phyloP scores from a whole-genome alignment of 2,888 invertebrate genomes.

The Trypoxylon attenuatum region DNA sequence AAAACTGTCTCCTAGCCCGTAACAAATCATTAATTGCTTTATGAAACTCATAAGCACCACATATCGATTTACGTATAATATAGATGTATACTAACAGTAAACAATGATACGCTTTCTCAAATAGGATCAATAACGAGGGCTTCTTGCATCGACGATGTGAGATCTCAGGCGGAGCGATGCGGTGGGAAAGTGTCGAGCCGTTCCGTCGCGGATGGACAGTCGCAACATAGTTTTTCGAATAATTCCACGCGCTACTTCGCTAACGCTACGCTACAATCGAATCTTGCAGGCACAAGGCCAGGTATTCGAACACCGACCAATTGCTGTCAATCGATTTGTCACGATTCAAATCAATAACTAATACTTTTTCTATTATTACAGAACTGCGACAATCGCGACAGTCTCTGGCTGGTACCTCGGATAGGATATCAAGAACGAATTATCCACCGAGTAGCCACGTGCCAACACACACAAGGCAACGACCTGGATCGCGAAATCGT shows the following conservation, averaged over 20 bases:
- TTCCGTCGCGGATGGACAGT: constrained; percentile 91
- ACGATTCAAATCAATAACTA: neutral
- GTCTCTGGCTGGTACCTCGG: constrained; percentile 88
- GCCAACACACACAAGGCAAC: constrained; percentile 77
- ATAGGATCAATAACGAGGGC: constrained; percentile 73
- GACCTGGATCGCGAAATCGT: constrained; percentile 87
- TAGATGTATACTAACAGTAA: too few species aligned
- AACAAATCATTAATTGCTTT: too few species aligned
- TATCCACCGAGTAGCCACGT: constrained; percentile 80
- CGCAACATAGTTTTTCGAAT: constrained; percentile 91
- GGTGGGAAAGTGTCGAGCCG: constrained; percentile 80
- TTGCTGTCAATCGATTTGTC: neutral
- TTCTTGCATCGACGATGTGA: constrained; percentile 82
- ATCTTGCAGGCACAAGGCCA: constrained; percentile 85
- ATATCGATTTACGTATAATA: too few species aligned
- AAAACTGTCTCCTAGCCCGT: too few species aligned
- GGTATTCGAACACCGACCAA: too few species aligned
- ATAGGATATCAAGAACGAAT: constrained; percentile 86
- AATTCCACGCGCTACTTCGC: constrained; percentile 85
- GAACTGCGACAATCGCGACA: constrained; percentile 91
- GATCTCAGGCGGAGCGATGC: constrained; percentile 82
- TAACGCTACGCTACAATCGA: constrained; percentile 82
- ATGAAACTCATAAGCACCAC: too few species aligned
- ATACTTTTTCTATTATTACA: constrained; percentile 66
- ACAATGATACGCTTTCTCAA: too few species aligned